Evolutionary conservation across 2,797 vertebrate genomes (phyloP), one percentile per base, ranked within the genome.

Genomic region (Thaleichthys pacificus): DNA sequence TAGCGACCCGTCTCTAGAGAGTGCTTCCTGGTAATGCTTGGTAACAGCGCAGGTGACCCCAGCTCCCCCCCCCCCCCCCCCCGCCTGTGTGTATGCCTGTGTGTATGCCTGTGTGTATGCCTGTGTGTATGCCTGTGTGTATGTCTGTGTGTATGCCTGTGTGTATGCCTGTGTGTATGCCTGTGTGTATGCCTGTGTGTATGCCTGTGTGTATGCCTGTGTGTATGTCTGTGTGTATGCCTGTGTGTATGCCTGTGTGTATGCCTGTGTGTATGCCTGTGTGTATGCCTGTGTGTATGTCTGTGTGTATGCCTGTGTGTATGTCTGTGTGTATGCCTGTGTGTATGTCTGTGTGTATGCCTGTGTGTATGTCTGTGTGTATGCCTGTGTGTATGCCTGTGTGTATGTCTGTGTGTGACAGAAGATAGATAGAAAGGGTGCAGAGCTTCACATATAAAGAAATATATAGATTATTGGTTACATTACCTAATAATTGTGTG

Each of bases 61-160:
- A 51, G 60, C 11, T 2, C 49, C 21, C 4, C 47, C 5, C 24
- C 4, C 24, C 17, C 17, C 61, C 11, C 28, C 28, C 28, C 61
- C 60, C 5, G 3, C n/a, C n/a, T n/a, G n/a, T n/a, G n/a, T n/a
- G n/a, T n/a, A n/a, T n/a, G 24, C 24, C 24, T 63, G 58, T 28
- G 22, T 63, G 19, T 70, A 21, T 61, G 15, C n/a, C 8, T 15
- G 19, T 62, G 21, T 14, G 26, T 69, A 51, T 69, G 30, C 2
- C 2, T 68, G 24, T 68, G 66, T 69, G 67, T 58, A 26, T 69
- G 54, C 21, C 17, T 69, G 56, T 32, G 24, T 57, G 54, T 35
- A 30, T 61, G 54, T 42, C 54, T 60, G 26, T 35, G 51, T 57
- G 51, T 68, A n/a, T n/a, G n/a, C n/a, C n/a, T n/a, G n/a, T n/a